Conservation (phyloP, 2,888 invertebrate genomes). For the Syrista parreyssii region DNA sequence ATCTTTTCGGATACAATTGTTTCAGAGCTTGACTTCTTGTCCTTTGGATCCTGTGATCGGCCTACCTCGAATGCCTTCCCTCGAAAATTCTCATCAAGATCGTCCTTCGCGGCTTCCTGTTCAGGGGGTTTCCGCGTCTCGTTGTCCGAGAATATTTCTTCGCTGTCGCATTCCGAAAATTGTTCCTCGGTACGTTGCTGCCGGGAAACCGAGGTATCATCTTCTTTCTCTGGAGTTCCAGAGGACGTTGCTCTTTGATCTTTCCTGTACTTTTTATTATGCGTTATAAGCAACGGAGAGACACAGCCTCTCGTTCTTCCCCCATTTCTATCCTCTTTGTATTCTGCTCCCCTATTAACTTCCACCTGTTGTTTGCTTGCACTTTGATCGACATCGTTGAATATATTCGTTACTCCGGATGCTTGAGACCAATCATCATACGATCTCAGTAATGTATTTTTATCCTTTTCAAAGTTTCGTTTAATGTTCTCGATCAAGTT, state of each 20-base stretch:
- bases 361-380: background rate
- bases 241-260: background rate
- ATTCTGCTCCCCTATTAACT: background rate
- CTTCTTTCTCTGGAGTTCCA: background rate
- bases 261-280: background rate
- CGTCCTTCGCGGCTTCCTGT: background rate
- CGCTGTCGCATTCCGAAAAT: conserved; percentile 49
- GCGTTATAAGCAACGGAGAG: background rate
- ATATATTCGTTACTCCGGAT: too few relatives aligned
- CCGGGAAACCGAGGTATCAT: background rate
- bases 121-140: conserved; percentile 9
- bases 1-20: background rate
- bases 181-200: background rate
- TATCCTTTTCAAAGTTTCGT: too few relatives aligned
- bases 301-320: background rate
- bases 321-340: background rate
- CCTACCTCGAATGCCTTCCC: background rate
- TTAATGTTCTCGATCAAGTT: too few relatives aligned
- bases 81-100: background rate
- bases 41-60: background rate
- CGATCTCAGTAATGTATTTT: too few relatives aligned
- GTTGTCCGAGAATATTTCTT: conserved; percentile 47
- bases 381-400: background rate
- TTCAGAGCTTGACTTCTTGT: too few relatives aligned
- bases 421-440: too few relatives aligned